Evolutionary conservation across 1,140 invertebrate species (phyloP).

Genomic region (Camponotus pennsylvanicus): DNA sequence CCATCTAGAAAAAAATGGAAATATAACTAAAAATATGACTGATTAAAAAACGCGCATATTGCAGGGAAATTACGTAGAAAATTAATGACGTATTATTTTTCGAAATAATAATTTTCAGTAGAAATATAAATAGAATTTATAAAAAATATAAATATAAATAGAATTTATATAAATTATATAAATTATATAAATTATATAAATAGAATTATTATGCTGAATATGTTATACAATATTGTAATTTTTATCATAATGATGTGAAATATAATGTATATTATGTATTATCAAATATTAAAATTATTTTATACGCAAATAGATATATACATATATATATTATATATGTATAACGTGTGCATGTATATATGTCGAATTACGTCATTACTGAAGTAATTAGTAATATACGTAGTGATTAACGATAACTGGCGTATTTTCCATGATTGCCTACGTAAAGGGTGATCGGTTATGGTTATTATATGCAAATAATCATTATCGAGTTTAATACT

Average conservation of each 20-base stretch:
- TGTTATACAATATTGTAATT: not conserved
- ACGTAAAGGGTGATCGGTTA: slow-evolving; percentile 30
- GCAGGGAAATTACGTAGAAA: no score
- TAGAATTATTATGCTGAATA: no score
- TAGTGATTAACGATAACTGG: slow-evolving; percentile 43
- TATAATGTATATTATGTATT: not conserved
- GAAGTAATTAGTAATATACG: slow-evolving; percentile 45
- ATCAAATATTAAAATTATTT: slow-evolving; percentile 12
- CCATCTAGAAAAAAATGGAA: slow-evolving; percentile 7
- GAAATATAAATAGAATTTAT: no score
- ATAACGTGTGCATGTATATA: not conserved
- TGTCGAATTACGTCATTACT: slow-evolving; percentile 17
- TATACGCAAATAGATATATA: not conserved
- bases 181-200: no score
- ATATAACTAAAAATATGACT: not conserved
- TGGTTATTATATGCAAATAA: slow-evolving; percentile 35
- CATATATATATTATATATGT: no score
- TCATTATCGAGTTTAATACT: slow-evolving; percentile 36
- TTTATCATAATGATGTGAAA: not conserved
- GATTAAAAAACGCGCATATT: not conserved
- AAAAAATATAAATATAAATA: no score
- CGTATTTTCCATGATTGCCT: slow-evolving; percentile 27
- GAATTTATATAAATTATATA: no score
- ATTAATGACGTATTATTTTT: not conserved
- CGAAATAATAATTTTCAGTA: not conserved